Percentiles rank a stretch among this genome's conserved stretches.
Conservation (phyloP, 2,113 vertebrate genomes). For the Rhinolophus sinicus region DNA sequence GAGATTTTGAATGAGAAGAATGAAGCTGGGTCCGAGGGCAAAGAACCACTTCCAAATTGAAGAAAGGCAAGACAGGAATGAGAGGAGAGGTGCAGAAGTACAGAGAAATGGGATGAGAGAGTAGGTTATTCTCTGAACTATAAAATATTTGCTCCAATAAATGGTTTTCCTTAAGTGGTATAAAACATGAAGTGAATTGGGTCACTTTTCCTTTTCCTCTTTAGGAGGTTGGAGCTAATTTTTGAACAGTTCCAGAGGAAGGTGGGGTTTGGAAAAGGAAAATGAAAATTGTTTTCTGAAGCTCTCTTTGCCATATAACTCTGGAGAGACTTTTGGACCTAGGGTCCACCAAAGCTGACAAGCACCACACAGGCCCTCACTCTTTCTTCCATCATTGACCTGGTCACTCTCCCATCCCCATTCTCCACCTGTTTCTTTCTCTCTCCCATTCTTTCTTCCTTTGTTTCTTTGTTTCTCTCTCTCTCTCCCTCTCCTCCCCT, state of each 20-base stretch:
- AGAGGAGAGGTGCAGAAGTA: not conserved
- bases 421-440: not conserved
- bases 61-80: not conserved
- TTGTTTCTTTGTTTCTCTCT: too few relatives aligned
- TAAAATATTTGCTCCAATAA: not conserved
- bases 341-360: not conserved
- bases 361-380: not conserved
- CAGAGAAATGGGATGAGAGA: not conserved
- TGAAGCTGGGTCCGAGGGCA: not conserved
- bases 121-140: not conserved
- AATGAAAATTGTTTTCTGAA: slow-evolving; percentile 69
- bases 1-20: not conserved
- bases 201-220: slow-evolving; percentile 60
- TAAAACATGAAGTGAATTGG: slow-evolving; percentile 32
- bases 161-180: slow-evolving; percentile 69
- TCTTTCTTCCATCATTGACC: not conserved
- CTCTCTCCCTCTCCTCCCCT: too few relatives aligned
- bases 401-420: not conserved
- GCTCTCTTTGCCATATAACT: slow-evolving; percentile 29
- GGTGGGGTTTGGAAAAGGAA: slow-evolving; percentile 55
- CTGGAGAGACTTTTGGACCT: not conserved
- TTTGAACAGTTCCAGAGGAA: slow-evolving; percentile 46
- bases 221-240: slow-evolving; percentile 41
- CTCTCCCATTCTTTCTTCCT: accelerated
- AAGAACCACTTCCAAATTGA: not conserved